Evolutionary conservation across 37 sponge, comb jelly and placozoan genomes (phyloP), one percentile per base, ranked within the genome.

Genomic region (Aplysina aerophoba): DNA sequence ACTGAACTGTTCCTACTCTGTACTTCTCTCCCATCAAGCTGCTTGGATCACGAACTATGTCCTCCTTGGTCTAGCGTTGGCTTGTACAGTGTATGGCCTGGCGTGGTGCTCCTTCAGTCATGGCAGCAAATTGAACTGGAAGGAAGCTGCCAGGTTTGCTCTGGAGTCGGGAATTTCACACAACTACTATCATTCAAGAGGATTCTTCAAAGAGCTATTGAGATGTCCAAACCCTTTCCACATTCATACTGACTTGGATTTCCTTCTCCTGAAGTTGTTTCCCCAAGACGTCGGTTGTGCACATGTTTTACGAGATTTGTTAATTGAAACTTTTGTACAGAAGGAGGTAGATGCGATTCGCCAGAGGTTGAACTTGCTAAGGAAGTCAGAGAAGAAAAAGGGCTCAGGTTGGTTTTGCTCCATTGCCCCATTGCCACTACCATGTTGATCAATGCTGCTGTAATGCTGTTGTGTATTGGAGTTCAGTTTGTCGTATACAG

Each of bases 111-210:
- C 27, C 6, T 11, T 16, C 22, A 25, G 30, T 20, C 66, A 65
- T 65, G n/a, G n/a, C n/a, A 65, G 22, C 30, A 20, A 30, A 20
- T 65, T 65, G 66, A 65, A 65, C 66, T 65, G 66, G 66, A 65
- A 65, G 22, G 22, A 16, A 16, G 66, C 66, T 20, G 66, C 66
- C 66, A 20, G 22, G 13, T 65, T 65, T 65, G 22, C 66, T 8
- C 66, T 65, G 66, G 30, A 65, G 66, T 65, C 66, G 22, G 66
- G 66, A 65, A 65, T 65, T 65, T 11, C 22, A 8, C 66, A 11
- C 12, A 11, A 20, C 27, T 8, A 65, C 66, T 65, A 65, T 65
- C 22, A 11, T 16, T 11, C n/a, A n/a, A n/a, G n/a, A n/a, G n/a
- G n/a, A n/a, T n/a, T n/a, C n/a, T n/a, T n/a, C n/a, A n/a, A n/a